Base-by-base conservation (phyloP, 2,113 vertebrate genomes). In the Onychostoma macrolepis region DNA sequence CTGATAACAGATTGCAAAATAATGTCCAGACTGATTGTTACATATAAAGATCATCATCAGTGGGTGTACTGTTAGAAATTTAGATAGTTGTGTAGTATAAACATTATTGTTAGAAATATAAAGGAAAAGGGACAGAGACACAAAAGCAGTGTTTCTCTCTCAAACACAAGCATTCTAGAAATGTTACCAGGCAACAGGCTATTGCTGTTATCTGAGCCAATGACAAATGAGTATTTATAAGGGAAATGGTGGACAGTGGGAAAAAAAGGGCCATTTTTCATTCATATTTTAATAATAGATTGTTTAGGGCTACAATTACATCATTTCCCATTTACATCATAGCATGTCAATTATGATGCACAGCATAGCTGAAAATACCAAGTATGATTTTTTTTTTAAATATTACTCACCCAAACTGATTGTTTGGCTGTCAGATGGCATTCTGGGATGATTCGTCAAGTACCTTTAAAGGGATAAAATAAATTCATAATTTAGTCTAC, bases 181-280 rank as follows among this genome's bases (percentile, higher is more conserved):
- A 93, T 90, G 95, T 95, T 94, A 91, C 94, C 93, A 94, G 94
- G 94, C 95, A 95, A 95, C 95, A 92, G 90, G 92, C 86, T 92
- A 91, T 89, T 91, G 87, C 92, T 85, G 83, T 86, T 72, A 86
- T 84, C 86, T 56, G 90, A 65, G 84, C 89, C 82, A 76, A 83
- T 74, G 26, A n/a, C 65, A 80, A 12, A 81, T 84, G 63, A 33
- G 87, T 83, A 89, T 26, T 50, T 53, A 48, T 26, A 36, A 36
- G 26, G 28, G 61, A 67, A 50, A 71, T 71, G 80, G 81, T 78
- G 45, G 80, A 76, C 24, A 43, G 72, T 50, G 43, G 50, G 24
- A 48, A 61, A 84, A 69, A 80, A 81, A 65, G n/a, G 43, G 53
- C 0, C 21, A 80, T n/a, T 53, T 53, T 56, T 28, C 24, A 56